Base-by-base conservation (phyloP, 2,888 invertebrate species). In the Rhaphigaster nebulosa region DNA sequence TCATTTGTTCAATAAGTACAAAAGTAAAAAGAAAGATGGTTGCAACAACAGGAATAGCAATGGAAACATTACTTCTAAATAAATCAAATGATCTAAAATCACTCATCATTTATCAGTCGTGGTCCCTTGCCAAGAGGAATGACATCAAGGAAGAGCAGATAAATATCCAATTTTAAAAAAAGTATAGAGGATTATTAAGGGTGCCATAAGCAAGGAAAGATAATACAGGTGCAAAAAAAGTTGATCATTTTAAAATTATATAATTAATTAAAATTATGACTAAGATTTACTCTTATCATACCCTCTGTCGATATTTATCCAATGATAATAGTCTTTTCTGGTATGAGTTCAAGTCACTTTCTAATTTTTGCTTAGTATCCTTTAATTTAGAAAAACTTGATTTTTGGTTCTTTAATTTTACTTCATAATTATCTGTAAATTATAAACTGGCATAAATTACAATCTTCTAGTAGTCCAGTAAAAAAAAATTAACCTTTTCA, bases 251-350 rank as follows among this genome's bases (percentile, higher is more conserved):
- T n/a, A 65, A 29, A 29, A 29, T 18, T 65, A 29, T 4, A 29
- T 65, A 29, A 65, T 65, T 65, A 18, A 65, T 65, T 29, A 29
- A 65, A 29, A 65, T 65, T 65, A n/a, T 60, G 2, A 15, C 65
- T 65, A 65, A 60, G 60, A n/a, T 65, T 4, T 45, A 4, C 8
- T 80, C 8, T 88, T 12, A n/a, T 20, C 88, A 34, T 88, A 88
- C 88, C 38, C 12, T 38, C 23, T 41, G 54, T 5, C 26, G 15
- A 60, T 88, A 88, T 29, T 88, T 88, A 29, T 88, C 45, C 41
- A 88, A 60, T 15, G 88, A 88, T 41, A 38, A 56, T 26, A 88
- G 13, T 60, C 88, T 88, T 41, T 88, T 88, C n/a, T 88, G 23
- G 12, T 60, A 60, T 8, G 34, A 56, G n/a, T 88, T 88, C 29